Base-by-base conservation (phyloP, 2,113 vertebrate genomes). In the Loxodonta africana region DNA sequence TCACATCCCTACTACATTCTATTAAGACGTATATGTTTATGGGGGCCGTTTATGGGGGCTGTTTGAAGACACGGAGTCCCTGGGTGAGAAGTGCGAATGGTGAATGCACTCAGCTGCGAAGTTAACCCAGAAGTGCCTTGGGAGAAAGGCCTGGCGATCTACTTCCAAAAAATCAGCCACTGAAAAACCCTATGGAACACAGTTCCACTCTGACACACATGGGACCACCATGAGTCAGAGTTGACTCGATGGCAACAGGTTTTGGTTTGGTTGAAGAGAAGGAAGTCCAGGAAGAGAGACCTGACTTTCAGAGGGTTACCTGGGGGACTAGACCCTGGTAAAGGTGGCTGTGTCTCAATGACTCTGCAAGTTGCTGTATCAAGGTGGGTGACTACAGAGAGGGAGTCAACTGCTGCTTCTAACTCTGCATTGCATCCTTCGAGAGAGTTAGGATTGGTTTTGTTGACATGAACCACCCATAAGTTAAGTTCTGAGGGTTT, bases 1-100 rank as follows among this genome's bases (percentile, higher is more conserved):
- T 94, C 83, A 90, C 92, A 95, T 93, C 67, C 95, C 63, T 74
- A 96, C 67, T 92, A 97, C 81, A 37, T 97, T 97, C 98, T 97
- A 53, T 83, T 60, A 87, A 26, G 8, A 17, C 48, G 7, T 69
- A 5, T 20, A 57, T n/a, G 10, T 77, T 77, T 63, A 84, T 17
- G 14, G 63, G n/a, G 28, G 4, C 8, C 37, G 10, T 77, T 77
- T 63, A 84, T 17, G 14, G 63, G n/a, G 28, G 4, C 8, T 57
- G 21, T 28, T 33, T 37, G 83, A n/a, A 73, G 71, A 73, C 11
- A n/a, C n/a, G 17, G 71, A 85, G 48, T 60, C 8, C 23, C 71
- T 20, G 69, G 33, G n/a, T 28, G 10, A 8, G 17, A 20, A 18
- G 18, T 73, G n/a, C 71, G 18, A 73, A 37, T 73, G 17, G 17